These are phyloP conservation scores for Drosophila pseudoananassae DNA, from an alignment of 1,140 invertebrate species.

Conservation along the genomic window DNA sequence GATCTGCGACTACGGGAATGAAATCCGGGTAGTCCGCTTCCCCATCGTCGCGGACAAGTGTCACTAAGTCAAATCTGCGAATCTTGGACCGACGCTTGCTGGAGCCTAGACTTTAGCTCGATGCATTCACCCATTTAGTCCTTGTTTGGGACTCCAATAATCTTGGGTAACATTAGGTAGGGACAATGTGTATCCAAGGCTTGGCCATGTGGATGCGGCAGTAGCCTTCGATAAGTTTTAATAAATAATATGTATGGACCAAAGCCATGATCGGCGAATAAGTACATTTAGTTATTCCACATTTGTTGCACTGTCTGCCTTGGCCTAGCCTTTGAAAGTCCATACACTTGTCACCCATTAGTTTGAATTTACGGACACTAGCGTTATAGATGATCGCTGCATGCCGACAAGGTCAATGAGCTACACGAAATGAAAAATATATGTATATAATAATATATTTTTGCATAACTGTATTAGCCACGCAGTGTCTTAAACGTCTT, in stretches of 20 bases:
- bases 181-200: neutral
- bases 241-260: too few relatives aligned
- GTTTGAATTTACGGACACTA: conserved; percentile 12
- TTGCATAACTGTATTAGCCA: conserved; percentile 38
- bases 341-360: conserved; percentile 2
- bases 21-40: conserved; percentile 95
- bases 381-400: conserved; percentile 7
- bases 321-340: neutral
- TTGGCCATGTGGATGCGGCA: too few relatives aligned
- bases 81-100: conserved; percentile 18
- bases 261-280: too few relatives aligned
- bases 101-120: conserved; percentile 21
- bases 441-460: conserved; percentile 46
- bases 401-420: conserved; percentile 15
- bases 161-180: neutral
- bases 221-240: too few relatives aligned
- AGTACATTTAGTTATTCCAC: too few relatives aligned
- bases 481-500: conserved; percentile 71
- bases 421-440: conserved; percentile 30
- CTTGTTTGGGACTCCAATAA: neutral
- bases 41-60: conserved; percentile 89
- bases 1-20: conserved; percentile 96
- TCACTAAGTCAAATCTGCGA: conserved; percentile 49
- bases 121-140: conserved; percentile 55
- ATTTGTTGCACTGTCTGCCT: too few relatives aligned